Evolutionary conservation across 2,797 vertebrate genomes (phyloP).

Genomic region (Pteronotus mesoamericanus): DNA sequence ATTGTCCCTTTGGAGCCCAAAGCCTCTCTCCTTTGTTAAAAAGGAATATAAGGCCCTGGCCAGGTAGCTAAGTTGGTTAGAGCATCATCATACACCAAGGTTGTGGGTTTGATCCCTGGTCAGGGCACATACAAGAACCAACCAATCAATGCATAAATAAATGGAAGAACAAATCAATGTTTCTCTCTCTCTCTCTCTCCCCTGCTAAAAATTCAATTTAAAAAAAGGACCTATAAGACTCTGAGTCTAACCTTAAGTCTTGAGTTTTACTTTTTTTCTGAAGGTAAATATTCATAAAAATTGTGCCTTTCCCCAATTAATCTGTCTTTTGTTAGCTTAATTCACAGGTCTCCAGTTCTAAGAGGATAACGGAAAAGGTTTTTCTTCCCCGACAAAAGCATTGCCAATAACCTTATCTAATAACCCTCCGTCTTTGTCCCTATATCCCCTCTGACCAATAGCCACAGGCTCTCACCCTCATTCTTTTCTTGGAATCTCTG

Average conservation of each 20-base stretch:
- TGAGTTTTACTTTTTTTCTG: constrained; percentile 8
- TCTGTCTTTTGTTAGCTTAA: neutral
- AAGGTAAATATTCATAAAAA: constrained; percentile 21
- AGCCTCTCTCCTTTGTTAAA: neutral
- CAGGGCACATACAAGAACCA: neutral
- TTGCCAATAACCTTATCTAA: neutral
- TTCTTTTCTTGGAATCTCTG: neutral
- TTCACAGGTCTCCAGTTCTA: neutral
- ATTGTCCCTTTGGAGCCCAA: neutral
- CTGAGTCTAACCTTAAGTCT: neutral
- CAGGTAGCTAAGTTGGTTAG: neutral
- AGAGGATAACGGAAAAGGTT: neutral
- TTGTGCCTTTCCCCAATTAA: neutral
- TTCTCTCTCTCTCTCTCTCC: neutral
- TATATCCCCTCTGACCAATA: neutral
- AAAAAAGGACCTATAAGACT: neutral
- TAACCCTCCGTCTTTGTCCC: neutral
- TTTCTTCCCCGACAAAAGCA: neutral
- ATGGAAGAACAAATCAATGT: neutral
- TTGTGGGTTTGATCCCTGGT: neutral
- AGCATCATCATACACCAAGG: neutral
- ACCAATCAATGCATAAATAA: neutral
- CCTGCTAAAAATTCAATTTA: neutral
- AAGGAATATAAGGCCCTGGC: neutral
- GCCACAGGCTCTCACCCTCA: neutral